Evolutionary conservation across 2,113 vertebrate genomes (phyloP).

Genomic region (Geococcyx californianus): DNA sequence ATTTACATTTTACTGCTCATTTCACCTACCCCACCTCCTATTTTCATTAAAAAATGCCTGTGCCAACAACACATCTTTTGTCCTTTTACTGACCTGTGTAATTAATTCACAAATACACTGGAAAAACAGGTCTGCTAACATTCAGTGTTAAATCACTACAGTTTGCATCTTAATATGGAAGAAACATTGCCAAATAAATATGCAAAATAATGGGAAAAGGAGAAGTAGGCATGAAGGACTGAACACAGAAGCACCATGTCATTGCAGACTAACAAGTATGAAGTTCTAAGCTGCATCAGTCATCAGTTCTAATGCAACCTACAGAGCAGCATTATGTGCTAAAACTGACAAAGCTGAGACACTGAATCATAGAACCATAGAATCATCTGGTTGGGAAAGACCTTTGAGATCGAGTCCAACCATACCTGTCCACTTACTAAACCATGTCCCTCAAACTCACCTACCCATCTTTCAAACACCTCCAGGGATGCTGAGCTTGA

Average conservation of each 20-base stretch:
- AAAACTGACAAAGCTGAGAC: background rate
- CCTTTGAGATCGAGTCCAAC: too few species aligned
- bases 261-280: background rate
- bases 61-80: background rate
- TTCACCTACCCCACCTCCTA: accelerated
- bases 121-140: background rate
- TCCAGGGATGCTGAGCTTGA: too few species aligned
- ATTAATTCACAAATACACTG: background rate
- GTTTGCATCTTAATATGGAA: background rate
- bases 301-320: background rate
- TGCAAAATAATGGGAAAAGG: background rate
- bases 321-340: accelerated
- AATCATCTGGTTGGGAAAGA: too few species aligned
- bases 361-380: too few species aligned
- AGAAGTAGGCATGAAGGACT: background rate
- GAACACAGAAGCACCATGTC: background rate
- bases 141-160: background rate
- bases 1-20: background rate
- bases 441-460: too few species aligned
- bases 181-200: background rate
- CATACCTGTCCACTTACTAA: too few species aligned
- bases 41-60: background rate
- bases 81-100: background rate
- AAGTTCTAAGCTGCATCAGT: background rate
- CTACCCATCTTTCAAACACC: too few species aligned